Percentiles rank a stretch among this genome's conserved stretches.
Conservation (phyloP, 2,888 invertebrate species). For the Salpingus planirostris region DNA sequence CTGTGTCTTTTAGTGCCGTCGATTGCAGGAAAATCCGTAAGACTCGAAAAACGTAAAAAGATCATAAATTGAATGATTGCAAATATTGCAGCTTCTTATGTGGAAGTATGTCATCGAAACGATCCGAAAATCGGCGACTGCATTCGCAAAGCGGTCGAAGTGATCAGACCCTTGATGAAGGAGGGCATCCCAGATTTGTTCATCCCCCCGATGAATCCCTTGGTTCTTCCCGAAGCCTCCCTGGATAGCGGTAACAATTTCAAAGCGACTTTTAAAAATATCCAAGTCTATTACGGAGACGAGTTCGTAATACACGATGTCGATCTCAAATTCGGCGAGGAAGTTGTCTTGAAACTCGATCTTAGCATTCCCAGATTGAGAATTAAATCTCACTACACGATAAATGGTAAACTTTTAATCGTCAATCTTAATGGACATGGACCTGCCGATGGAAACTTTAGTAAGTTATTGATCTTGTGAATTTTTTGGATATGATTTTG, state of each 20-base stretch:
- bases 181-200: constrained; percentile 55
- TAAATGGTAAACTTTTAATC: constrained; percentile 59
- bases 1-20: too few species aligned
- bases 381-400: constrained; percentile 52
- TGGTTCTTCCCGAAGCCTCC: constrained; percentile 55
- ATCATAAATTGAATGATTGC: too few species aligned
- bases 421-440: constrained; percentile 60
- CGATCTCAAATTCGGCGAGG: constrained; percentile 44
- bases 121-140: constrained; percentile 54
- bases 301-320: constrained; percentile 47
- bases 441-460: constrained; percentile 54
- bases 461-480: constrained; percentile 41
- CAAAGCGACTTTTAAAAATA: constrained; percentile 19
- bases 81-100: constrained; percentile 52
- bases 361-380: constrained; percentile 53
- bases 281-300: constrained; percentile 45
- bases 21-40: too few species aligned
- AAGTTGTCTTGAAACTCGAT: constrained; percentile 45
- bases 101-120: constrained; percentile 55
- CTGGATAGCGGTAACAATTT: constrained; percentile 46
- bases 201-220: constrained; percentile 60
- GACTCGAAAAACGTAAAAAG: too few species aligned
- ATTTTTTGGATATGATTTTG: neutral
- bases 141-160: constrained; percentile 49
- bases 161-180: constrained; percentile 47